Base-by-base conservation (phyloP, 2,888 invertebrate species). In the Lithodes maja region DNA sequence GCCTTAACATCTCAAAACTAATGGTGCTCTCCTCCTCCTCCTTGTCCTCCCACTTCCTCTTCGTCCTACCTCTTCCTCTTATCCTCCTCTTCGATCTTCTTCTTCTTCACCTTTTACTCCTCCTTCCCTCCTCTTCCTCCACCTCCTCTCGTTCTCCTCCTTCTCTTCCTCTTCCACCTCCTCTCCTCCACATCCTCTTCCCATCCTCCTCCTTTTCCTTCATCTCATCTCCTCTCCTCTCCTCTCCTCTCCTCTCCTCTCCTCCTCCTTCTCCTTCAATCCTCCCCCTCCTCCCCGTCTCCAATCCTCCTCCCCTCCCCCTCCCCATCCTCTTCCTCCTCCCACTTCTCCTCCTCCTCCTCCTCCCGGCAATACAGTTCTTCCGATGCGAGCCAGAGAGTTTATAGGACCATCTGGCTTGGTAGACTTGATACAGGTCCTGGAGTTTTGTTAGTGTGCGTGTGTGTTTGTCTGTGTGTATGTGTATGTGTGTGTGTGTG, bases 391-490 rank as follows among this genome's bases (percentile, higher is more conserved):
- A 50, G 75, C 9, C 33, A 33, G 33, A 3, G 33, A 75, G 75
- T 83, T 83, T 83, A 83, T 83, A 75, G 75, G 83, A 33, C 75
- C 83, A 83, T 83, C 83, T 83, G 83, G 83, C 83, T 75, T 75
- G 75, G 83, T 75, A 83, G 83, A 83, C 83, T 83, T 83, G 83
- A 83, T 75, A 75, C 75, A 83, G 83, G 83, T 83, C 75, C 7
- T 54, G 5, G 75, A 83, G 83, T 83, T 83, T 83, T 83, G 83
- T 75, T 75, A 83, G 74, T 83, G 75, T 83, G 69, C 71, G 54
- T 17, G 55, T 80, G 54, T 33, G 52, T 50, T 7, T 12, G 83
- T 49, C 71, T 9, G 71, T n/a, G 61, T 17, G 71, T n/a, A 54
- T 12, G 53, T 15, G 54, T n/a, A 53, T 17, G 71, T 7, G 15